Conservation (phyloP, 2,113 vertebrate species). For the Anhinga rufa region DNA sequence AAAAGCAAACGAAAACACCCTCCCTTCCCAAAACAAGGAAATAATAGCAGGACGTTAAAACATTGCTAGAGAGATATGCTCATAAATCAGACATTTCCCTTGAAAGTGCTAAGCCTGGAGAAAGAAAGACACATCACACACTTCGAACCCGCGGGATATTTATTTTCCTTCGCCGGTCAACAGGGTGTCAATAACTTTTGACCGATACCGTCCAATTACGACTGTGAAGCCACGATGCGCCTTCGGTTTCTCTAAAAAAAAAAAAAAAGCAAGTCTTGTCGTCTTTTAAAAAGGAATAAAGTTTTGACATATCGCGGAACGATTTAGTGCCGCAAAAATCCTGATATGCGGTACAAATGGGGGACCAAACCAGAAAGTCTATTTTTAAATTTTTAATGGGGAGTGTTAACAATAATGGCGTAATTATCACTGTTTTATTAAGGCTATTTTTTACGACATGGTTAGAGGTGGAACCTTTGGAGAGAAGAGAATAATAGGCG, state of each 20-base stretch:
- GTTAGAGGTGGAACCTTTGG: conserved; percentile 36
- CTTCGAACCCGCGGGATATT: background rate
- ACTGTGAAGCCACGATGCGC: background rate
- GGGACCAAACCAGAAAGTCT: background rate
- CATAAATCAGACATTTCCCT: background rate
- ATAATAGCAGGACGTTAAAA: background rate
- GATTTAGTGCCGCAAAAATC: background rate
- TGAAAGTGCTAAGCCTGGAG: background rate
- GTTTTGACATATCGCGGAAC: background rate
- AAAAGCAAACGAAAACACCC: background rate
- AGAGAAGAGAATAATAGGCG: conserved; percentile 23
- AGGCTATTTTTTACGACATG: conserved; percentile 55
- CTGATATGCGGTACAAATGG: background rate
- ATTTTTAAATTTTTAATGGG: conserved; percentile 40
- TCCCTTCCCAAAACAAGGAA: background rate
- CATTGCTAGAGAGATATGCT: background rate
- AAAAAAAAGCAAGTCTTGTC: too few species aligned
- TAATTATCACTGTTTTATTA: conserved; percentile 67
- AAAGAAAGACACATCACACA: background rate
- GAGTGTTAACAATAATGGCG: conserved; percentile 55
- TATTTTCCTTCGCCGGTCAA: background rate
- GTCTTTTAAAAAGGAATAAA: background rate
- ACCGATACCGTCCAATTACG: background rate
- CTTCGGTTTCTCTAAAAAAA: background rate
- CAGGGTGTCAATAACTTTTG: background rate